Conservation (phyloP, 2,797 vertebrate species). For the Propithecus perrieri region DNA sequence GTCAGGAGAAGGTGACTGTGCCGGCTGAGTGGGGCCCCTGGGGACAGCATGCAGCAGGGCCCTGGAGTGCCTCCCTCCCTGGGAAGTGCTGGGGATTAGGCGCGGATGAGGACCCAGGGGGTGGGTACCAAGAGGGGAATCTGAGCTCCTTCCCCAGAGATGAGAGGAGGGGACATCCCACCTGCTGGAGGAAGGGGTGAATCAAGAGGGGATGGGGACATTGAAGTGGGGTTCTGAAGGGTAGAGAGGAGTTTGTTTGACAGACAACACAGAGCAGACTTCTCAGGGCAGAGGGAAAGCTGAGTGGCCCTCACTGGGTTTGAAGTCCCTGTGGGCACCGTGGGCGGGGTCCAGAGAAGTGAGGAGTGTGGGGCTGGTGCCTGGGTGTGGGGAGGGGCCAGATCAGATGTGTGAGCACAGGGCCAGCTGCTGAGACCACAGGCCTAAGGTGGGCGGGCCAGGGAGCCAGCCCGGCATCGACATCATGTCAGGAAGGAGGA, state of each 20-base stretch:
- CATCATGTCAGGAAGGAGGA: background rate
- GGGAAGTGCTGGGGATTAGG: background rate
- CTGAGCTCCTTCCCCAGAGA: background rate
- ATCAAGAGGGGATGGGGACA: no score
- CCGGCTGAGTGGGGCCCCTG: background rate
- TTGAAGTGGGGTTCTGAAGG: background rate
- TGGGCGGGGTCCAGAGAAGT: background rate
- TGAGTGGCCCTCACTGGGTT: rapidly evolving
- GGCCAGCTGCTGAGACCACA: background rate
- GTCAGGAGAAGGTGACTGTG: rapidly evolving
- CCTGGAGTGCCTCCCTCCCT: background rate
- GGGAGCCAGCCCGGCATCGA: background rate
- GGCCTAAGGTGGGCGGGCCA: background rate
- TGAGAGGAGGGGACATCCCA: background rate
- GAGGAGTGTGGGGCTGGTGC: background rate
- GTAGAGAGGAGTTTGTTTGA: background rate
- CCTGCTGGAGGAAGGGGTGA: background rate
- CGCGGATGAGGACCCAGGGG: rapidly evolving
- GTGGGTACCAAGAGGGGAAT: background rate
- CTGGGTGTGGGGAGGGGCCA: background rate
- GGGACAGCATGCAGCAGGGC: background rate
- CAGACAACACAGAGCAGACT: rapidly evolving
- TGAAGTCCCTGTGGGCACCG: rapidly evolving
- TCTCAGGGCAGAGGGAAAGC: background rate
- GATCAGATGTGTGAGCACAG: background rate